Conservation (phyloP, 2,888 invertebrate species). For the Baccha elongata region DNA sequence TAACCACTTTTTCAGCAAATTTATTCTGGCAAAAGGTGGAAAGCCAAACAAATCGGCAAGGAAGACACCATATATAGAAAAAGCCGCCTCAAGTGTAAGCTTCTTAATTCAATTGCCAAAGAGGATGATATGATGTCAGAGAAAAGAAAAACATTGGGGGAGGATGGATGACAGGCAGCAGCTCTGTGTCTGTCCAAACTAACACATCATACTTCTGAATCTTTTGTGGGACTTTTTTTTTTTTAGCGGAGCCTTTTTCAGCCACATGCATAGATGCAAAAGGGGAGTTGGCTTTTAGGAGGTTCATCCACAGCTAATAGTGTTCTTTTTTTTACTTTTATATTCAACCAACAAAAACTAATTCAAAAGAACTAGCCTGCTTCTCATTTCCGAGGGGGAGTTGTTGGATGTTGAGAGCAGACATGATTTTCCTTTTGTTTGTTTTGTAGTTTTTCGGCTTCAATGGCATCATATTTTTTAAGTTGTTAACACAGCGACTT, state of each 20-base stretch:
- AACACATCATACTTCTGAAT: background rate
- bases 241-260: conserved; percentile 45
- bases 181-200: conserved; percentile 25
- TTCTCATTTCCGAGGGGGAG: background rate
- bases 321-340: conserved; percentile 22
- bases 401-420: background rate
- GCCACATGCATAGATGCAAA: conserved; percentile 29
- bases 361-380: conserved; percentile 32
- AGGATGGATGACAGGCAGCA: background rate
- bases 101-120: conserved; percentile 72
- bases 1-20: conserved; percentile 59
- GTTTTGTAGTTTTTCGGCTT: conserved; percentile 32
- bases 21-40: conserved; percentile 65
- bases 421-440: conserved; percentile 33
- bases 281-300: background rate
- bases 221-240: conserved; percentile 6
- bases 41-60: conserved; percentile 65
- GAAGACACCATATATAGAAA: conserved; percentile 38
- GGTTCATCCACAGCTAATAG: conserved; percentile 37
- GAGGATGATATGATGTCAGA: conserved; percentile 36
- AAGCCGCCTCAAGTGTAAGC: conserved; percentile 69
- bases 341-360: conserved; percentile 59
- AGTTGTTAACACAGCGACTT: conserved; percentile 30
- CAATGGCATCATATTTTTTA: conserved; percentile 47
- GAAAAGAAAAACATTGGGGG: conserved; percentile 33